phyloP scores from a whole-genome alignment of 1,140 invertebrate species.

The Glossosoma conforme region DNA sequence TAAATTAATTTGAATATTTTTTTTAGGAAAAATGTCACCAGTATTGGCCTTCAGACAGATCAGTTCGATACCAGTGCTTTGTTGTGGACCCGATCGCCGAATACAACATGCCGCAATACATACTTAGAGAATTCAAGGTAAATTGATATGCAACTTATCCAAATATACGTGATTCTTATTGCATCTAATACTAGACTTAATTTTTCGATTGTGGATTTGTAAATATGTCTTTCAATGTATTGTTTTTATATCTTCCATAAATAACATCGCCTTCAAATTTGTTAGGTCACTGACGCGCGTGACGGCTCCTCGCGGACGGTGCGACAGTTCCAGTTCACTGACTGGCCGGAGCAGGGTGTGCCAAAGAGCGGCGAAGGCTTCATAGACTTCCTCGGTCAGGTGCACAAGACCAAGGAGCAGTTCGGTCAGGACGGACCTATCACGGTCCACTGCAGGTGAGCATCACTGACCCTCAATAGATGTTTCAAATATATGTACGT shows the following conservation, averaged over 20 bases:
- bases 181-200: too few relatives aligned
- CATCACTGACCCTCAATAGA: neutral
- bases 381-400: slow-evolving; percentile 97
- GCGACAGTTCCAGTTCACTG: slow-evolving; percentile 97
- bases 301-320: slow-evolving; percentile 95
- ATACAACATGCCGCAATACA: slow-evolving; percentile 99
- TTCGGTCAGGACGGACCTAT: slow-evolving; percentile 99
- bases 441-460: slow-evolving; percentile 93
- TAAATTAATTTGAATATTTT: slow-evolving; percentile 4
- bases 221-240: neutral
- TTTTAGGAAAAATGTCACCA: slow-evolving; percentile 94
- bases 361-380: slow-evolving; percentile 97
- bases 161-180: too few relatives aligned
- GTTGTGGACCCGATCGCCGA: slow-evolving; percentile 98
- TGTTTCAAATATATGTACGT: neutral
- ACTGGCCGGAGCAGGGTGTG: slow-evolving; percentile 98
- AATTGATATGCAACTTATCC: too few relatives aligned
- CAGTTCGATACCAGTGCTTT: slow-evolving; percentile 92
- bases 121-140: slow-evolving; percentile 95
- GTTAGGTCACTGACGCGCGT: slow-evolving; percentile 76
- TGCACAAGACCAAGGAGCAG: slow-evolving; percentile 99
- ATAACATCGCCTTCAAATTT: neutral
- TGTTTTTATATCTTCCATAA: neutral
- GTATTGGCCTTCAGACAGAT: slow-evolving; percentile 98
- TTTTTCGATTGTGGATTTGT: too few relatives aligned